Base-by-base conservation (phyloP, 2,888 invertebrate species). In the Barypeithes pellucidus region DNA sequence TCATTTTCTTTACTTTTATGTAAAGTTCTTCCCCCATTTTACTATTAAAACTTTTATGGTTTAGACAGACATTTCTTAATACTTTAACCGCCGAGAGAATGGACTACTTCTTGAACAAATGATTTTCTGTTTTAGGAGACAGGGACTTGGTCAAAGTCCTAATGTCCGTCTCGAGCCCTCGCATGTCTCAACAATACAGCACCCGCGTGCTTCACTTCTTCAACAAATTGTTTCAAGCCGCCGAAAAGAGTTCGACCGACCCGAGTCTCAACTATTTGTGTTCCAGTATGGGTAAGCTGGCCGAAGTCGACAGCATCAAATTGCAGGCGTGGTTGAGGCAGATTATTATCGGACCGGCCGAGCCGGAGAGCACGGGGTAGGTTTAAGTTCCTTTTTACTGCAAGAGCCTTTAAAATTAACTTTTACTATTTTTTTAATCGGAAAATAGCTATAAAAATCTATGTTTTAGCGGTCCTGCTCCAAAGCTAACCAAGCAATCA, bases 201-300 rank as follows among this genome's bases (percentile, higher is more conserved):
- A 92, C 93, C 22, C 89, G 92, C 80, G 92, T 96, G 47, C 88
- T 97, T 75, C 94, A 92, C 81, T 93, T 95, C 83, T 93, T 94
- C 83, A 93, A 93, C 80, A 91, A 91, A 82, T 86, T 95, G 3
- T 92, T 92, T 80, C 90, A 90, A 83, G 86, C 88, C 59, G 89
- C 90, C 7, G 90, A 91, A 73, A 91, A 91, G 80, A 87, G 89
- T 67, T 89, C 89, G 60, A 89, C 88, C n/a, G 89, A 89, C 82
- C 90, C 88, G 63, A 89, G 89, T 67, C 87, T 93, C 73, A 91
- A 91, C 76, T 90, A 91, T 70, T 83, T 94, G 16, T 92, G 93
- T 78, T 87, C 89, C 50, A 91, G 92, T 14, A 89, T 94, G 78
- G 88, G 90, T 0, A 90, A 90, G 78, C 85, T 94, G 20, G 91